phyloP scores from a whole-genome alignment of 2,797 vertebrate genomes.

The Kryptopterus vitreolus region DNA sequence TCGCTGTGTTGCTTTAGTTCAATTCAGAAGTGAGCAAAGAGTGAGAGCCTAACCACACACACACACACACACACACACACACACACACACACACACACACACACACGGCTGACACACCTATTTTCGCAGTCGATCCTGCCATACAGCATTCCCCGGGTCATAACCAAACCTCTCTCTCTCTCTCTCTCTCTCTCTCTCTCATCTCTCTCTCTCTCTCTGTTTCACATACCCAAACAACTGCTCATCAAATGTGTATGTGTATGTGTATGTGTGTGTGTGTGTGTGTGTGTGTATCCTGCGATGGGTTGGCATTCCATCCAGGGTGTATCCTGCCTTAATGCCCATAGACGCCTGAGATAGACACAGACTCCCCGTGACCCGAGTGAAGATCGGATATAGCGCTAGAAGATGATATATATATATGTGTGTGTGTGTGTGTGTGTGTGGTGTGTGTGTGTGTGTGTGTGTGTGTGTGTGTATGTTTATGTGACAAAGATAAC shows the following conservation, averaged over 20 bases:
- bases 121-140: conserved; percentile 35
- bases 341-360: no score
- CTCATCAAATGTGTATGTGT: not conserved
- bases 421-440: no score
- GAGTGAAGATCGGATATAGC: no score
- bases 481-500: not conserved
- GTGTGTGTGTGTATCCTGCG: no score
- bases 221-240: conserved; percentile 16
- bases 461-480: not conserved
- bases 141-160: conserved; percentile 43
- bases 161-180: conserved; percentile 37
- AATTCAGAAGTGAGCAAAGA: conserved; percentile 1
- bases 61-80: conserved; percentile 6
- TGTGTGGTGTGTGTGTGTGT: not conserved
- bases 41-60: conserved; percentile 29
- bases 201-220: conserved; percentile 27
- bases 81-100: not conserved
- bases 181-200: conserved; percentile 38
- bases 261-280: no score
- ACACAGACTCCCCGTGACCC: no score
- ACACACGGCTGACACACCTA: conserved; percentile 36
- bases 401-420: no score
- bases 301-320: no score
- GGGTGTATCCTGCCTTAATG: no score
- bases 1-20: not conserved